These are phyloP conservation scores for Cataglyphis rosenhaueri DNA, from an alignment of 2,888 invertebrate species.

Conservation along the genomic window DNA sequence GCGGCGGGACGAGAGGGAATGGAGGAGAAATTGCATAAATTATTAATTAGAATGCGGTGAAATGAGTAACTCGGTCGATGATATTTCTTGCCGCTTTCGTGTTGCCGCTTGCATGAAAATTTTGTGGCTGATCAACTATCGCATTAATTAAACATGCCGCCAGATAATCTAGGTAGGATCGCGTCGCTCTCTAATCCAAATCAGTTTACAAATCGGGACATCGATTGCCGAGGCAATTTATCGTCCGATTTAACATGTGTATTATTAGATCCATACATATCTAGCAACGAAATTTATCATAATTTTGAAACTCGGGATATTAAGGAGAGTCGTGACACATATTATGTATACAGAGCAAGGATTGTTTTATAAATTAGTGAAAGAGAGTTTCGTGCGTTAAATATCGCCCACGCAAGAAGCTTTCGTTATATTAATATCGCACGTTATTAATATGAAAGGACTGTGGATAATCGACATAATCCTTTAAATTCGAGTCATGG, in stretches of 20 bases:
- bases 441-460: slow-evolving; percentile 14
- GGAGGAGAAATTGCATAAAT: slow-evolving; percentile 22
- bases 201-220: slow-evolving; percentile 35
- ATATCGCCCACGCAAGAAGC: neutral
- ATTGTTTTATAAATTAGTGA: neutral
- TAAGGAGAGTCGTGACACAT: neutral
- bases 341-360: neutral
- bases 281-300: neutral
- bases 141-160: neutral
- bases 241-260: neutral
- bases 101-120: slow-evolving; percentile 1
- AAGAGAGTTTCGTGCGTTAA: too few species aligned
- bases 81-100: slow-evolving; percentile 18
- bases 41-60: slow-evolving; percentile 31
- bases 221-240: slow-evolving; percentile 21
- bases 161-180: slow-evolving; percentile 18
- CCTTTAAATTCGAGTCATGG: slow-evolving; percentile 22
- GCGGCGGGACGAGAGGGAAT: neutral
- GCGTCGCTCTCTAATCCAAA: slow-evolving; percentile 13
- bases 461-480: slow-evolving; percentile 2
- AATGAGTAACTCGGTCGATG: neutral
- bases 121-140: neutral
- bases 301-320: neutral
- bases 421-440: neutral
- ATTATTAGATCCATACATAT: neutral